phyloP scores from a whole-genome alignment of 2,888 invertebrate genomes.

The Punctoribates punctum region DNA sequence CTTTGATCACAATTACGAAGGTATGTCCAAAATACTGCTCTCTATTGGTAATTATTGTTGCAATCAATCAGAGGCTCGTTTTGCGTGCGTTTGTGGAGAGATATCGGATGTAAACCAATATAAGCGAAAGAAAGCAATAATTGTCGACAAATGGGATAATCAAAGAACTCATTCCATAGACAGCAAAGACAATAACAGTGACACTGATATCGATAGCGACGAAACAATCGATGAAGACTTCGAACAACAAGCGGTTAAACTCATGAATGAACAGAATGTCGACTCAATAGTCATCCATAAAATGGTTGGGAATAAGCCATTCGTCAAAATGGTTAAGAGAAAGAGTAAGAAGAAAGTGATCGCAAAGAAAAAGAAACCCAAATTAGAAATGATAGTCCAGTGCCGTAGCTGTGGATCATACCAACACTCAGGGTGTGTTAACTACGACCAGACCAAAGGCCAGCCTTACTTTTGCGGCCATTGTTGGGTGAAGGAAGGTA shows the following conservation, averaged over 20 bases:
- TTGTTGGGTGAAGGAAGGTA: constrained; percentile 59
- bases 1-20: background rate
- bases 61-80: background rate
- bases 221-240: background rate
- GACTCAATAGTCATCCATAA: background rate
- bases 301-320: background rate
- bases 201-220: constrained; percentile 5
- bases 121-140: background rate
- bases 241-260: background rate
- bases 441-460: constrained; percentile 52
- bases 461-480: constrained; percentile 62
- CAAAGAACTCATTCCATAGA: background rate
- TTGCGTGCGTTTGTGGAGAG: constrained; percentile 30
- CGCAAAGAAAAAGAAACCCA: background rate
- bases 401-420: constrained; percentile 61
- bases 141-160: background rate
- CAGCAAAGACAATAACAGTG: background rate
- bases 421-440: constrained; percentile 66
- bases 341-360: background rate
- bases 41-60: background rate
- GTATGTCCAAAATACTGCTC: constrained; percentile 1
- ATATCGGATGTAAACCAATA: background rate
- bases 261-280: background rate
- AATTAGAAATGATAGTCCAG: constrained; percentile 51
- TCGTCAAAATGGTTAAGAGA: constrained; percentile 40